Evolutionary conservation across 2,113 vertebrate genomes (phyloP).

Genomic region (Crocuta crocuta): DNA sequence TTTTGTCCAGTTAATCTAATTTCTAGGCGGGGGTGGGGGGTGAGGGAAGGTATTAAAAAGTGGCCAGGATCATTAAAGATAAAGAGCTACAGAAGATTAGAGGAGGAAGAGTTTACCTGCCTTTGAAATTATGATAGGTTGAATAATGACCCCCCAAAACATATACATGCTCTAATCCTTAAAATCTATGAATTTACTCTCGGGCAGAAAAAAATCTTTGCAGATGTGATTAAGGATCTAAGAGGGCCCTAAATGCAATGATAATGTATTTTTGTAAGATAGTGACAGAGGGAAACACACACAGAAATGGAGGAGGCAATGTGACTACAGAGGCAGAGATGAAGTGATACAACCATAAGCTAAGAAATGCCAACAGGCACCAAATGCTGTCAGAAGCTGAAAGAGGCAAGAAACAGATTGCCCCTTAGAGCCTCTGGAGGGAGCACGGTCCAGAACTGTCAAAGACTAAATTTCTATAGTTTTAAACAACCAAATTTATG

Average conservation of each 20-base stretch:
- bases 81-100: not conserved
- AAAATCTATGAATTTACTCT: not conserved
- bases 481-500: not conserved
- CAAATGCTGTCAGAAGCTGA: not conserved
- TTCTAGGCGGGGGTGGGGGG: not conserved
- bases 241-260: not conserved
- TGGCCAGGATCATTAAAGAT: not conserved
- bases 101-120: not conserved
- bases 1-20: not conserved
- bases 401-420: conserved; percentile 5
- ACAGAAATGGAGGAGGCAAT: not conserved
- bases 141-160: not conserved
- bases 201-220: not conserved
- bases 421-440: not conserved
- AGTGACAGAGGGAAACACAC: not conserved
- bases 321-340: not conserved
- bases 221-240: not conserved
- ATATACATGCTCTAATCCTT: not conserved
- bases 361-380: not conserved
- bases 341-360: not conserved
- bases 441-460: not conserved
- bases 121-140: not conserved
- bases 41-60: not conserved
- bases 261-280: not conserved
- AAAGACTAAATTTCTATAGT: not conserved